Percentiles rank a stretch among this genome's conserved stretches.
Evolutionary conservation across 2,797 vertebrate genomes (phyloP).

Genomic region (Eulemur albifrons): DNA sequence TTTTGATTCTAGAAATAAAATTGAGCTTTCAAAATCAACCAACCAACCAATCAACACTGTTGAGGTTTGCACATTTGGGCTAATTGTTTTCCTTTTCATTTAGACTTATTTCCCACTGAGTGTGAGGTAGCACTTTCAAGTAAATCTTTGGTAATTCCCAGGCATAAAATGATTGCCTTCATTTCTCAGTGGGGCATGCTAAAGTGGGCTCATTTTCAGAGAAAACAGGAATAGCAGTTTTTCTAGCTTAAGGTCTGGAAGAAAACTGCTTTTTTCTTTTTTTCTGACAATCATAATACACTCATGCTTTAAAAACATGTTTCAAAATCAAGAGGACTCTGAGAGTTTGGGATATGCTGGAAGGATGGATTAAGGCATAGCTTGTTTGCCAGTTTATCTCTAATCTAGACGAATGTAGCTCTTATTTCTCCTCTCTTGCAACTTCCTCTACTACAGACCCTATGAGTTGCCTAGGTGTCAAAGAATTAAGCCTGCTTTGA

Average conservation of each 20-base stretch:
- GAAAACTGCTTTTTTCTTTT: background rate
- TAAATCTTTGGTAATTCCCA: constrained; percentile 53
- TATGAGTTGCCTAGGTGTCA: background rate
- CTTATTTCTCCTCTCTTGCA: background rate
- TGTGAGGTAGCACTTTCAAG: constrained; percentile 31
- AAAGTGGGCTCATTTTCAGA: constrained; percentile 45
- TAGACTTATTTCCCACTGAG: constrained; percentile 33
- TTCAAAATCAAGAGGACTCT: constrained; percentile 39
- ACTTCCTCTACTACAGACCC: background rate
- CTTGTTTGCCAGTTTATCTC: background rate
- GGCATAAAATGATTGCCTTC: constrained; percentile 40
- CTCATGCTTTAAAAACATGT: constrained; percentile 26
- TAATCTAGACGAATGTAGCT: background rate
- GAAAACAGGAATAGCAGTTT: constrained; percentile 36
- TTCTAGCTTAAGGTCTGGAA: constrained; percentile 33
- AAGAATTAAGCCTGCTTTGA: background rate
- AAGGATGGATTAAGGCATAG: background rate
- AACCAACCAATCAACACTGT: background rate
- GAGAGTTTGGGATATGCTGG: background rate
- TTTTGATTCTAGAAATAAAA: constrained; percentile 60
- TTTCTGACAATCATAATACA: constrained; percentile 17
- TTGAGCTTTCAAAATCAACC: constrained; percentile 42
- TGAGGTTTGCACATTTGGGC: background rate
- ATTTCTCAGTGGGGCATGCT: constrained; percentile 30
- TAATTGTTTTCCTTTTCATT: constrained; percentile 60